Percentiles rank a stretch among this genome's conserved stretches.
phyloP scores from a whole-genome alignment of 2,888 invertebrate species.

The Apeira syringaria region DNA sequence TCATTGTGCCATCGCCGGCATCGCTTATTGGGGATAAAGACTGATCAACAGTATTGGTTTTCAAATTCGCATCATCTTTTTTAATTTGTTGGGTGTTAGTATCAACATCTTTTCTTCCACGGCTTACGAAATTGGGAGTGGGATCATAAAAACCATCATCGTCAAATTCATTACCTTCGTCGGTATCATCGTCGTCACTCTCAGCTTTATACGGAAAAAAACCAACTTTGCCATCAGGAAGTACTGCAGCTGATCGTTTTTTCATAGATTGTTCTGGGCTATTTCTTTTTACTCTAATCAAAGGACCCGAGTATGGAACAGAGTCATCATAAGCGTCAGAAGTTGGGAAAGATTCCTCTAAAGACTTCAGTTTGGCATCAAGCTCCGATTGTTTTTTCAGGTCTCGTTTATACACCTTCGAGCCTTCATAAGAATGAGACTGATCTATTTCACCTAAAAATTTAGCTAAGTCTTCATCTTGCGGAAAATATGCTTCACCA shows the following conservation, averaged over 20 bases:
- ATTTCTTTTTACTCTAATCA: conserved; percentile 70
- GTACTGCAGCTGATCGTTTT: conserved; percentile 56
- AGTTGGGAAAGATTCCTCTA: conserved; percentile 73
- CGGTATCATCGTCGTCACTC: conserved; percentile 70
- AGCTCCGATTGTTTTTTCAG: conserved; percentile 44
- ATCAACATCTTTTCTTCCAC: conserved; percentile 40
- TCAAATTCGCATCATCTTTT: conserved; percentile 13
- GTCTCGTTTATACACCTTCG: conserved; percentile 55
- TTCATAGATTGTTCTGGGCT: conserved; percentile 45
- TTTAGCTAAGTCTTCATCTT: conserved; percentile 51
- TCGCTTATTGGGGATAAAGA: conserved; percentile 9
- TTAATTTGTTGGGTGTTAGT: conserved; percentile 23
- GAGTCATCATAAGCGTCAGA: conserved; percentile 50
- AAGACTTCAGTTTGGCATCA: conserved; percentile 56
- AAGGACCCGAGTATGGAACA: conserved; percentile 43
- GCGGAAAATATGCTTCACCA: conserved; percentile 44
- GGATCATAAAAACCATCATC: conserved; percentile 76
- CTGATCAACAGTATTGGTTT: conserved; percentile 14
- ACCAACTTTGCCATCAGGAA: conserved; percentile 62
- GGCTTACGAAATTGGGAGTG: conserved; percentile 49
- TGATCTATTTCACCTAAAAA: conserved; percentile 44
- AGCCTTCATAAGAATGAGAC: conserved; percentile 37
- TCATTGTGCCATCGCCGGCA: conserved; percentile 37
- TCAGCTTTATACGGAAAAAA: conserved; percentile 63
- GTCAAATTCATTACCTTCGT: conserved; percentile 77